A percentile compares a stretch with the other conserved stretches of the same genome.
phyloP scores from a whole-genome alignment of 2,113 vertebrate genomes.

The Symphodus melops region DNA sequence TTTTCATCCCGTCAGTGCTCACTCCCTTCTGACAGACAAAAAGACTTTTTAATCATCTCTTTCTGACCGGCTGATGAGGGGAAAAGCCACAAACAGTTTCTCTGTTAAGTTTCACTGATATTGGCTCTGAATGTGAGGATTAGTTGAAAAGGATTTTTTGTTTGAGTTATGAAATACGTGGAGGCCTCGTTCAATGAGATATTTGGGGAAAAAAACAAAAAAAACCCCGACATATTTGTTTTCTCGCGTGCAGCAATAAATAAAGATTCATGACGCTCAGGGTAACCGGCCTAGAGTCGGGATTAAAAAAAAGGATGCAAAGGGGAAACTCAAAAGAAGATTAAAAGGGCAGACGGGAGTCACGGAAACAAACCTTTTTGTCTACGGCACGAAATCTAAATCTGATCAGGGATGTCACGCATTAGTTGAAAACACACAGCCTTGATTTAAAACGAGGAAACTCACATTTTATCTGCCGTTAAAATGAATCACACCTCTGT shows the following conservation, averaged over 20 bases:
- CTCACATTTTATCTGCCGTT: too few species aligned
- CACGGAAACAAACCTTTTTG: conserved; percentile 51
- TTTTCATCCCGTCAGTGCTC: conserved; percentile 22
- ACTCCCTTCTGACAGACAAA: conserved; percentile 18
- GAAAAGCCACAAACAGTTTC: background rate
- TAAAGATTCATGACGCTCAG: conserved; percentile 11
- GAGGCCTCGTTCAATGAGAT: background rate
- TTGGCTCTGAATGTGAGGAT: background rate
- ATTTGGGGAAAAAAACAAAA: too few species aligned
- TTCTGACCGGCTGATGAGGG: background rate
- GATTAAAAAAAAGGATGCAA: conserved; percentile 45
- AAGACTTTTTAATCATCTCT: background rate
- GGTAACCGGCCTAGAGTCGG: conserved; percentile 10
- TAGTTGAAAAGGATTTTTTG: background rate
- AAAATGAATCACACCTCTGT: conserved; percentile 3
- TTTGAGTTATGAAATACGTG: background rate
- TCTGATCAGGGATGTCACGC: conserved; percentile 42
- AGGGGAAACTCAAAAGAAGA: conserved; percentile 56
- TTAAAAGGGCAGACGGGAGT: conserved; percentile 51
- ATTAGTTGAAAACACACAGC: conserved; percentile 29
- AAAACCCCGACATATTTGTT: conserved; percentile 7
- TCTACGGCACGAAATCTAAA: conserved; percentile 39
- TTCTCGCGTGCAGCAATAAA: conserved; percentile 2
- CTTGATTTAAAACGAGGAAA: conserved; percentile 2
- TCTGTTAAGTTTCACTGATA: background rate